Percentiles rank a stretch among this genome's conserved stretches.
phyloP scores from a whole-genome alignment of 2,888 invertebrate genomes.

The Nipponacmea schrenckii region DNA sequence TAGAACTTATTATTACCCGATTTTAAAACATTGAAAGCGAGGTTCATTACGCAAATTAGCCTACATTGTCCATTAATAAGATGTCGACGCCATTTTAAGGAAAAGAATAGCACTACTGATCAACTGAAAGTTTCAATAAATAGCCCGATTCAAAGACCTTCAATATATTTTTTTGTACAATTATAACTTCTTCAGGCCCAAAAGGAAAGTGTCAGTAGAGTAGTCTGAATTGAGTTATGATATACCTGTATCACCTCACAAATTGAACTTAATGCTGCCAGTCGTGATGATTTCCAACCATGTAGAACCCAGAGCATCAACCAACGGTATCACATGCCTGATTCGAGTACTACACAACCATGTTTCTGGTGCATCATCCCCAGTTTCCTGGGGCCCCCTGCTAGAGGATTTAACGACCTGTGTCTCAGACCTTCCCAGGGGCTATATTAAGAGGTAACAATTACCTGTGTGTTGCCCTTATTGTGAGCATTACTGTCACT shows the following conservation, averaged over 20 bases:
- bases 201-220: constrained; percentile 44
- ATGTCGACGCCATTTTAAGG: no score
- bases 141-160: no score
- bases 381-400: constrained; percentile 43
- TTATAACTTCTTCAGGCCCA: no score
- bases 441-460: constrained; percentile 31
- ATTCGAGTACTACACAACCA: constrained; percentile 16
- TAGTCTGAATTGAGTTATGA: constrained; percentile 62
- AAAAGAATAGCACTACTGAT: no score
- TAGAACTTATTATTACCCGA: no score
- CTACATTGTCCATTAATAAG: no score
- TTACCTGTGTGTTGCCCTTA: constrained; percentile 50
- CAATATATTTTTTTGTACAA: no score
- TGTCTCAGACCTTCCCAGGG: constrained; percentile 64
- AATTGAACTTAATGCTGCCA: constrained; percentile 48
- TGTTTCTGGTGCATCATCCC: constrained; percentile 51
- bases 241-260: constrained; percentile 41
- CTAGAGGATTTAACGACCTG: constrained; percentile 45
- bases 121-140: no score
- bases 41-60: no score
- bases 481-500: constrained; percentile 54
- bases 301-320: constrained; percentile 12
- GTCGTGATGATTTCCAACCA: constrained; percentile 50
- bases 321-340: constrained; percentile 28
- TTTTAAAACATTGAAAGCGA: no score